Conservation (phyloP, 2,113 vertebrate genomes). For the Pseudonaja textilis region DNA sequence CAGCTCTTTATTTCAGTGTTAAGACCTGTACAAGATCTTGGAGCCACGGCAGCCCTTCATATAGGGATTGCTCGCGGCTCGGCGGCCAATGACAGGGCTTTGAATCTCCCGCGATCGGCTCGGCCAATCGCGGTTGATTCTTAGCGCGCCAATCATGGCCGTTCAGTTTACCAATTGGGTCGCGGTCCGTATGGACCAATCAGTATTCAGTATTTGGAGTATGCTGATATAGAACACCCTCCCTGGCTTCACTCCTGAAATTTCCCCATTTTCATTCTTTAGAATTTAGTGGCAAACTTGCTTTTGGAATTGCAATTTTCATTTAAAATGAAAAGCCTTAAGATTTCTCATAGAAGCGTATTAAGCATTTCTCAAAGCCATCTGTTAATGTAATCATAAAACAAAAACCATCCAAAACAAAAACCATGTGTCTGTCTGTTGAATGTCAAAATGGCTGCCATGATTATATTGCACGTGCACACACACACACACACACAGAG, state of each 20-base stretch:
- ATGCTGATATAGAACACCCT: too few species aligned
- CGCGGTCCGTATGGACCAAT: too few species aligned
- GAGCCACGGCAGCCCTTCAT: too few species aligned
- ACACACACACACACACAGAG: neutral
- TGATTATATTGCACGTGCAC: neutral
- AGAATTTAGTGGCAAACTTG: neutral
- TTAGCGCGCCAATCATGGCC: too few species aligned
- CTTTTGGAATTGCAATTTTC: neutral
- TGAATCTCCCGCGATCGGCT: too few species aligned
- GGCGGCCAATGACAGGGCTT: too few species aligned
- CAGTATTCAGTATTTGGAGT: too few species aligned
- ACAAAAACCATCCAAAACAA: neutral
- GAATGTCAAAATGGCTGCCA: neutral
- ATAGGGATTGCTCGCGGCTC: too few species aligned
- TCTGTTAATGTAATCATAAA: neutral
- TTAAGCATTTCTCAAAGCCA: neutral
- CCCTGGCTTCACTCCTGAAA: neutral
- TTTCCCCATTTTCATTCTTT: neutral
- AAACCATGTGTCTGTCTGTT: neutral
- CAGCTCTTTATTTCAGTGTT: too few species aligned
- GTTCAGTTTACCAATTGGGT: too few species aligned
- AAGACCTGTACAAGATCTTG: too few species aligned
- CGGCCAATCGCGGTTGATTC: too few species aligned
- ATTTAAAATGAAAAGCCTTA: neutral
- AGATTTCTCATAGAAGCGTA: neutral